phyloP scores from a whole-genome alignment of 2,113 vertebrate species.

The Chionomys nivalis region DNA sequence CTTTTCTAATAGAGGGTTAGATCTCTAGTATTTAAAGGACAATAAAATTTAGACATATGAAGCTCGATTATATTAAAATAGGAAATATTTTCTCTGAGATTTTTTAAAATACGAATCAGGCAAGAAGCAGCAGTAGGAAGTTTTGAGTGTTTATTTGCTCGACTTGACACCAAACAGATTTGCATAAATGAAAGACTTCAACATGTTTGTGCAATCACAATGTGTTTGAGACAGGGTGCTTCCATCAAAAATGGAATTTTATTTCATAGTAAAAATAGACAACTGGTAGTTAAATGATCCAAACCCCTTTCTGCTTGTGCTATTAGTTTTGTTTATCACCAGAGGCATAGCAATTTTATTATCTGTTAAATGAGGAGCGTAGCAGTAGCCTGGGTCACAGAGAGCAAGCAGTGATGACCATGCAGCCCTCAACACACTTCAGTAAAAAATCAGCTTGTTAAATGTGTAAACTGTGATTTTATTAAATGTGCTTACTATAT shows the following conservation, averaged over 20 bases:
- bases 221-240: constrained; percentile 18
- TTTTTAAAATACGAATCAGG: not conserved
- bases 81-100: not conserved
- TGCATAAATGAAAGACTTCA: constrained; percentile 17
- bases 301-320: constrained; percentile 39
- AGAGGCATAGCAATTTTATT: constrained; percentile 57
- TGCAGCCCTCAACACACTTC: not conserved
- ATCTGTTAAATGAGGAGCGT: constrained; percentile 53
- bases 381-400: not conserved
- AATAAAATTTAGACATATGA: not conserved
- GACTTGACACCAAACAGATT: constrained; percentile 24
- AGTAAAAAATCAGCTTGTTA: constrained; percentile 34
- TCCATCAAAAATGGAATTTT: constrained; percentile 53
- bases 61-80: constrained; percentile 29
- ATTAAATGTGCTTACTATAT: not conserved
- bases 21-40: constrained; percentile 35
- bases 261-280: constrained; percentile 56
- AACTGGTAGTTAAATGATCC: constrained; percentile 58
- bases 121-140: not conserved
- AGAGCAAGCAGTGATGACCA: not conserved
- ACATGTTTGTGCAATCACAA: not conserved
- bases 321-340: constrained; percentile 71
- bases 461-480: constrained; percentile 37
- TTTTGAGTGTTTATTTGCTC: constrained; percentile 48
- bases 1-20: constrained; percentile 11